Conservation (phyloP, 1,140 invertebrate genomes). For the Brachionus plicatilis region DNA sequence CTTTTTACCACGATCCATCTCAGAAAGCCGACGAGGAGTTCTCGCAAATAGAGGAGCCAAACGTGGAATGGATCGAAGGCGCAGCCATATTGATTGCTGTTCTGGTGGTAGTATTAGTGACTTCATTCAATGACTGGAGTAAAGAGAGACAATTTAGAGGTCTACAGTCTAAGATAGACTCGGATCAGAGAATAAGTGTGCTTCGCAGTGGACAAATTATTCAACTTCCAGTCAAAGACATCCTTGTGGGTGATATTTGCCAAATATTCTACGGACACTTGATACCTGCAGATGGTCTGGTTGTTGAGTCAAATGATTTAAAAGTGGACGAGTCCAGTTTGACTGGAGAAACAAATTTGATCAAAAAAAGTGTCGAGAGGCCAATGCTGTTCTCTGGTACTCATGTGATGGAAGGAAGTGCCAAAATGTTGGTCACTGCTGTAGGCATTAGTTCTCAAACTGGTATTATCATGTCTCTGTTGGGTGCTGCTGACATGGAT, state of each 20-base stretch:
- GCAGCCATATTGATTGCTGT: slow-evolving; percentile 94
- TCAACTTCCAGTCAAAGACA: slow-evolving; percentile 89
- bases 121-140: slow-evolving; percentile 97
- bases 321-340: slow-evolving; percentile 97
- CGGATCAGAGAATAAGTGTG: slow-evolving; percentile 95
- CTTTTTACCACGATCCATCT: slow-evolving; percentile 48
- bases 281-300: slow-evolving; percentile 90
- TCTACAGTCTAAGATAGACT: slow-evolving; percentile 93
- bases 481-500: slow-evolving; percentile 63
- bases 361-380: slow-evolving; percentile 83
- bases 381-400: slow-evolving; percentile 95
- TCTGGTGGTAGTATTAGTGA: slow-evolving; percentile 93
- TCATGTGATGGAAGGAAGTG: slow-evolving; percentile 99
- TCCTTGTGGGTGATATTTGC: slow-evolving; percentile 97
- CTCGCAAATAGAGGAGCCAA: background rate
- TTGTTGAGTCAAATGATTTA: slow-evolving; percentile 97
- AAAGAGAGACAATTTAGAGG: slow-evolving; percentile 96
- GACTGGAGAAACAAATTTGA: slow-evolving; percentile 98
- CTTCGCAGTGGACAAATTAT: slow-evolving; percentile 83
- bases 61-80: slow-evolving; percentile 81
- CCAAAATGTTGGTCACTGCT: slow-evolving; percentile 95
- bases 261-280: slow-evolving; percentile 74
- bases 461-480: slow-evolving; percentile 95
- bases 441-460: slow-evolving; percentile 98
- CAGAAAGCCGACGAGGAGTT: background rate